Evolutionary conservation across 2,113 vertebrate species (phyloP).

Genomic region (Elgaria multicarinata): DNA sequence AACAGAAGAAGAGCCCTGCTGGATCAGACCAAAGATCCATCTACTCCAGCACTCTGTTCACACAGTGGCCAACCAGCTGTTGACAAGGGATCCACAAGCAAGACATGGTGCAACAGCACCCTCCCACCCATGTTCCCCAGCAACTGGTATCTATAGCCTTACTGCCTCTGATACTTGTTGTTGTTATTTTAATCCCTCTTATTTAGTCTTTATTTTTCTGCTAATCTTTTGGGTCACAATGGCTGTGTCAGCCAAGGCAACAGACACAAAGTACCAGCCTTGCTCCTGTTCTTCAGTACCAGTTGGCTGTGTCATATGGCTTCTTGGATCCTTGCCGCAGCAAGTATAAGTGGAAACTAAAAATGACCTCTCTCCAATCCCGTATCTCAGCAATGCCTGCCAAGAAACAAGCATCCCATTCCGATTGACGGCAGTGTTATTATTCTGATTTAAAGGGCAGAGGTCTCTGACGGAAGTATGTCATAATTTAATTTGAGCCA

Average conservation of each 20-base stretch:
- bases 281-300: slow-evolving; percentile 3
- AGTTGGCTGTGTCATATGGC: neutral
- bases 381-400: neutral
- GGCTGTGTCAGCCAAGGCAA: neutral
- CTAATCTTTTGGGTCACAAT: neutral
- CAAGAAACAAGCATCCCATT: neutral
- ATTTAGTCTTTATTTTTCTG: neutral
- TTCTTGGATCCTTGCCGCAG: slow-evolving; percentile 11
- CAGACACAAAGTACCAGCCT: neutral
- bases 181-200: neutral
- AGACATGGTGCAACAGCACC: no score
- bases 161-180: no score
- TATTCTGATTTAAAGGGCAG: neutral
- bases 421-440: neutral
- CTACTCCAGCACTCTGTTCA: no score
- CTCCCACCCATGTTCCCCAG: no score
- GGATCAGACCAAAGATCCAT: no score
- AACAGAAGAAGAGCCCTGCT: no score
- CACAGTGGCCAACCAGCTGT: no score
- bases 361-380: neutral
- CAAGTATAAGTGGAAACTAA: neutral
- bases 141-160: no score
- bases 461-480: neutral
- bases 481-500: neutral
- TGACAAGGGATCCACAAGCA: no score